Conservation (phyloP, 1,140 invertebrate species). For the Triops cancriformis region DNA sequence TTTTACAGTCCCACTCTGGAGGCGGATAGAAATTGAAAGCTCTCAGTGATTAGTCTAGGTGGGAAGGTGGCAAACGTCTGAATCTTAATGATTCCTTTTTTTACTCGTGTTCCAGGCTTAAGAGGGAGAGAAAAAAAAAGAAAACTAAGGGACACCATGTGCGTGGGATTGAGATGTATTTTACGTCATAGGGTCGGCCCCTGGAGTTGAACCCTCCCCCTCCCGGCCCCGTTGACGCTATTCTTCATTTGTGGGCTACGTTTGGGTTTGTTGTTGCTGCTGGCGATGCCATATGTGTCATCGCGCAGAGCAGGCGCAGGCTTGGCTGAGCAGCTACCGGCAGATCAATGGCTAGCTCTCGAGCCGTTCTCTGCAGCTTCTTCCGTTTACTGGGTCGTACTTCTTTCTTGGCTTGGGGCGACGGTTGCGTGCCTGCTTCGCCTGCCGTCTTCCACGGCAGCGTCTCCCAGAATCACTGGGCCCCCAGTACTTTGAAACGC, state of each 20-base stretch:
- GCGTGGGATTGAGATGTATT: constrained; percentile 8
- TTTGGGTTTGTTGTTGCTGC: background rate
- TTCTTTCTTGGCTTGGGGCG: background rate
- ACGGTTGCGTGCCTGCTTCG: background rate
- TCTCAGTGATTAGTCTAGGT: background rate
- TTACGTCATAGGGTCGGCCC: background rate
- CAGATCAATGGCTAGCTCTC: constrained; percentile 7
- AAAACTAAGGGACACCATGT: background rate
- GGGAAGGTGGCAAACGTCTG: background rate
- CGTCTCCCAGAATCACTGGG: background rate
- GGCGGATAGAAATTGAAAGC: background rate
- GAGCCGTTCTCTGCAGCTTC: background rate
- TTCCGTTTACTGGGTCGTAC: background rate
- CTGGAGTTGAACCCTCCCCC: background rate
- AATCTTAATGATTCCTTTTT: background rate
- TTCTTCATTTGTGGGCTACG: background rate
- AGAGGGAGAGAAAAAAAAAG: background rate
- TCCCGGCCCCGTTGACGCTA: background rate
- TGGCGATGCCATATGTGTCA: background rate
- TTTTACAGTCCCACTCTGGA: too few species aligned
- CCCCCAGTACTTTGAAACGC: background rate
- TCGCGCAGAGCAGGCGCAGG: constrained; percentile 11
- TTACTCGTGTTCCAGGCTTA: background rate
- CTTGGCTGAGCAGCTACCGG: background rate
- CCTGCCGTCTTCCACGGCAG: background rate